A percentile compares a stretch with the other conserved stretches of the same genome.
phyloP scores from a whole-genome alignment of 2,888 invertebrate species.

The Abrostola tripartita region DNA sequence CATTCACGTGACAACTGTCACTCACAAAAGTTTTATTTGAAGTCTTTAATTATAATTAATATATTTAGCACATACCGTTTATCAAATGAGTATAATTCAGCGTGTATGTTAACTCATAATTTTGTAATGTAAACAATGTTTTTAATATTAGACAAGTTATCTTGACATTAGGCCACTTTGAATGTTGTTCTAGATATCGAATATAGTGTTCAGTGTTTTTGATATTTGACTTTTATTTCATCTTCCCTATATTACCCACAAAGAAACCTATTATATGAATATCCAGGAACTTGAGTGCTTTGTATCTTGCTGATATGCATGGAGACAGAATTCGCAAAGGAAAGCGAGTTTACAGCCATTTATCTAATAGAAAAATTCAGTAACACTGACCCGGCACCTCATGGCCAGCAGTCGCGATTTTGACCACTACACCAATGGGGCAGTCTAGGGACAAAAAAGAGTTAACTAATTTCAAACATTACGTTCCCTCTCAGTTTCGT shows the following conservation, averaged over 20 bases:
- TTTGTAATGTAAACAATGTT: constrained; percentile 58
- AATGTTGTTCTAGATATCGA: constrained; percentile 86
- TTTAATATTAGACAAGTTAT: constrained; percentile 64
- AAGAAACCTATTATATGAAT: background rate
- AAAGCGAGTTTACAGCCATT: background rate
- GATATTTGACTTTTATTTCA: constrained; percentile 66
- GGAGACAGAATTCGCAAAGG: too few species aligned
- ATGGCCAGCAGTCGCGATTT: too few species aligned
- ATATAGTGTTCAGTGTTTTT: constrained; percentile 87
- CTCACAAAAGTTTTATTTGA: background rate
- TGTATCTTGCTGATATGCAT: too few species aligned
- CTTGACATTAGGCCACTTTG: constrained; percentile 74
- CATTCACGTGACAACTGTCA: too few species aligned
- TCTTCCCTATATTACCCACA: background rate
- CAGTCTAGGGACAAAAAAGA: too few species aligned
- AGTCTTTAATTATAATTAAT: background rate
- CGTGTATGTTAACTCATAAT: constrained; percentile 49
- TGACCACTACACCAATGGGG: too few species aligned
- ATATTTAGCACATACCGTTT: background rate
- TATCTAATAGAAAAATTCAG: background rate
- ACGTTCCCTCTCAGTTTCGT: too few species aligned
- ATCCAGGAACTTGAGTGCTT: too few species aligned
- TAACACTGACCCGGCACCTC: constrained; percentile 1
- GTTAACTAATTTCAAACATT: too few species aligned
- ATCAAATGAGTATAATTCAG: background rate